These are phyloP conservation scores for Struthidea cinerea DNA, from an alignment of 2,113 vertebrate species.

Conservation along the genomic window DNA sequence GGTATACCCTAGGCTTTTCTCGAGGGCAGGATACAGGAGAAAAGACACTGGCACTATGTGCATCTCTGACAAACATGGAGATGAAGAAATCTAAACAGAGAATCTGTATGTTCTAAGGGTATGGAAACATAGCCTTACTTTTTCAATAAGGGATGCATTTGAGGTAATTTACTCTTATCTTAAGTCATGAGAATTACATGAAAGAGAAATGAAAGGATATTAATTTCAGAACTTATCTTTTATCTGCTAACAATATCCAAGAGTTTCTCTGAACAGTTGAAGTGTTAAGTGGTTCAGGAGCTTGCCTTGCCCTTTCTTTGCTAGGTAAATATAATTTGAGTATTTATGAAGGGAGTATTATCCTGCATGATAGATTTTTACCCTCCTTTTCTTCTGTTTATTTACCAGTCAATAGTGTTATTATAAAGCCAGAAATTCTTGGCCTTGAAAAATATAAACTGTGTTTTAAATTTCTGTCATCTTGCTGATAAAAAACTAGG, in stretches of 20 bases:
- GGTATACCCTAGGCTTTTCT: not conserved
- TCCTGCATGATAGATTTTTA: not conserved
- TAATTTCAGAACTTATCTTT: not conserved
- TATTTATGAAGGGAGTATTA: not conserved
- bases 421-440: not conserved
- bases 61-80: not conserved
- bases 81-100: not conserved
- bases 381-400: not conserved
- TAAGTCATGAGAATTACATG: not conserved
- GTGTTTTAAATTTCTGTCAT: not conserved
- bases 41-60: not conserved
- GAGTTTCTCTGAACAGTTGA: not conserved
- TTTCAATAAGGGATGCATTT: not conserved
- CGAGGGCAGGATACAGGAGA: not conserved
- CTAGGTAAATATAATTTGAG: not conserved
- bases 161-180: not conserved
- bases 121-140: not conserved
- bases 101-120: not conserved
- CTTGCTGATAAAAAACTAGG: not conserved
- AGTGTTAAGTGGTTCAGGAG: not conserved
- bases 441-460: not conserved
- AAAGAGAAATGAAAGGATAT: not conserved
- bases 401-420: not conserved
- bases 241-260: not conserved
- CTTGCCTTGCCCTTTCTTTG: not conserved